Base-by-base conservation (phyloP, 1,140 invertebrate species). In the Subanguina moxae region DNA sequence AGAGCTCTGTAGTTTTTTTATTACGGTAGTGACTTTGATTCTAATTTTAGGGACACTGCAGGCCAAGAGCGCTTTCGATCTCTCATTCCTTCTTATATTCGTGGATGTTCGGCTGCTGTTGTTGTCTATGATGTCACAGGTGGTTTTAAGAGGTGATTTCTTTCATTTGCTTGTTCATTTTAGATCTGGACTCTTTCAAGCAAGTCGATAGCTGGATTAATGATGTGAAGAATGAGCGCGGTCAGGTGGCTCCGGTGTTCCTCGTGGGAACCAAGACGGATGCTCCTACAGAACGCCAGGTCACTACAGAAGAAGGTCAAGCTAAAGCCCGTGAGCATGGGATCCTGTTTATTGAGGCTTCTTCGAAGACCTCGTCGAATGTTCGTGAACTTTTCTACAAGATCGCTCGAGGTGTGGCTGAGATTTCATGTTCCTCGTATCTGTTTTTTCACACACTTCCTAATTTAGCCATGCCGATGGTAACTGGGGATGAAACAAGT, bases 201-300 rank as follows among this genome's bases (percentile, higher is more conserved):
- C 94, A 98, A 86, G 98, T 94, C 74, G 97, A 94, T 19, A 97
- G 97, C 85, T 99, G 95, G 95, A 98, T 99, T 82, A 95, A 98
- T 85, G 95, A 99, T 86, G 95, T 99, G 38, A 87, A 95, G 85
- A 97, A 94, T 78, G 95, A 99, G 86, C 88, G 95, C 80, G 95
- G 95, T 64, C 94, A 90, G 83, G 94, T 98, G 87, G n/a, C 38
- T 43, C n/a, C 28, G 8, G 27, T 61, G 27, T n/a, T 61, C 13
- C 28, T 61, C n/a, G 38, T 61, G 38, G 58, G 58, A 21, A 61
- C n/a, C 28, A 61, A 61, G 28, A 61, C 21, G 5, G 58, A 61
- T 61, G 8, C 27, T 1, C 19, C 67, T 30, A 66, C 70, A 23
- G 48, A 69, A 57, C 66, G 67, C 38, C 86, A 89, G 88, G 94